These are phyloP conservation scores for Numida meleagris DNA, from an alignment of 2,113 vertebrate genomes.

Conservation along the genomic window DNA sequence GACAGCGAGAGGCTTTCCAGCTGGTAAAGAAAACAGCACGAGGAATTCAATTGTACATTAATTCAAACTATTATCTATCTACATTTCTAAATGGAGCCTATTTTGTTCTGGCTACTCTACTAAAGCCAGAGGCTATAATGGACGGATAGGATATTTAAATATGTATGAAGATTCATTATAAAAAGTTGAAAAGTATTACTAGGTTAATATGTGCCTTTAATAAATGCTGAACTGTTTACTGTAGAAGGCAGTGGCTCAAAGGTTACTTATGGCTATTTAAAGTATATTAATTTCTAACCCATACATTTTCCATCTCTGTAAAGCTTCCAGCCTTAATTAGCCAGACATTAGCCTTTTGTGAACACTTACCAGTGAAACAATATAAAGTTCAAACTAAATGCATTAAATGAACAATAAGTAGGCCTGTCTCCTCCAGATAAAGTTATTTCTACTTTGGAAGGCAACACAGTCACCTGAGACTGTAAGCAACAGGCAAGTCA, in stretches of 20 bases:
- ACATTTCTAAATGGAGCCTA: background rate
- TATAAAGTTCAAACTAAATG: background rate
- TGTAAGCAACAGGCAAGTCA: background rate
- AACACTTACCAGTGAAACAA: background rate
- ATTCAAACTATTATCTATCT: background rate
- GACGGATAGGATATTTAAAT: background rate
- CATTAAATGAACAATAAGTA: background rate
- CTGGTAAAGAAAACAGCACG: conserved; percentile 42
- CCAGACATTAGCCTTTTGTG: background rate
- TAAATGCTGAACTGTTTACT: background rate
- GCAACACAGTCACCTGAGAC: background rate
- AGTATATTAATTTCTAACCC: background rate
- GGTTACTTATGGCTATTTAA: background rate
- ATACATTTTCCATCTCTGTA: background rate
- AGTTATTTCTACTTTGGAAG: background rate
- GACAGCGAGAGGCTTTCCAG: conserved; percentile 49
- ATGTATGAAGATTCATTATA: background rate
- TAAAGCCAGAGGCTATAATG: background rate
- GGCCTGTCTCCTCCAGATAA: background rate
- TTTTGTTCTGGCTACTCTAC: background rate
- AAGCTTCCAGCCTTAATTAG: background rate
- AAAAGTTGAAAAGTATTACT: background rate
- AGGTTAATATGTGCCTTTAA: background rate
- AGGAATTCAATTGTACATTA: background rate
- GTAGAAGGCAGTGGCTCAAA: background rate